Evolutionary conservation across 2,888 invertebrate genomes (phyloP), one percentile per base, ranked within the genome.

Genomic region (Gerosis bhagava): DNA sequence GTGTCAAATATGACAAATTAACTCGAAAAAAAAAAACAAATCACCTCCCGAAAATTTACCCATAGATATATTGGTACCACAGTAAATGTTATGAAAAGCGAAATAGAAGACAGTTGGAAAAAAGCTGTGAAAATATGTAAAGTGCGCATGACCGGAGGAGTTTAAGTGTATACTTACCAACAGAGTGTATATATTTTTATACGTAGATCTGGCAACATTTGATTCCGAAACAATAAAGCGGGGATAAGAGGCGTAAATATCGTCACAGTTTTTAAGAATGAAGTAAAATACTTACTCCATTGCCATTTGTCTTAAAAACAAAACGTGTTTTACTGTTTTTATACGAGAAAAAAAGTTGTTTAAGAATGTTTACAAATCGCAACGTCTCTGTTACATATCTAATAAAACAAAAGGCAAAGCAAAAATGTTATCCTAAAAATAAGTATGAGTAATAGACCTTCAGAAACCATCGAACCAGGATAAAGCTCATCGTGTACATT

Each of bases 131-230:
- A 53, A 63, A 68, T 73, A 13, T 32, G 34, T 28, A 28, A 13
- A 22, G 16, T 39, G 39, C 32, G 32, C 73, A 75, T 78, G 79
- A 83, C 83, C 80, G 83, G 79, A 74, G 78, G 77, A 70, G 44
- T 28, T 12, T 26, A 28, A 12, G 5, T 28, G 26, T 15, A 2
- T n/a, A 31, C 22, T 29, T 31, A 42, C 32, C 41, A 31, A 31
- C 17, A 11, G 17, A 42, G 11, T 25, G 10, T 28, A 29, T 34
- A 40, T 45, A 19, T 6, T 19, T 6, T 19, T 19, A 5, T 19
- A 19, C 6, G 6, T n/a, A n/a, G n/a, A n/a, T n/a, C n/a, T n/a
- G n/a, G n/a, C n/a, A n/a, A n/a, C n/a, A n/a, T n/a, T n/a, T n/a
- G n/a, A n/a, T n/a, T n/a, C n/a, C n/a, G n/a, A n/a, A n/a, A n/a